These are phyloP conservation scores for Selenia dentaria DNA, from an alignment of 2,888 invertebrate genomes.

Conservation along the genomic window DNA sequence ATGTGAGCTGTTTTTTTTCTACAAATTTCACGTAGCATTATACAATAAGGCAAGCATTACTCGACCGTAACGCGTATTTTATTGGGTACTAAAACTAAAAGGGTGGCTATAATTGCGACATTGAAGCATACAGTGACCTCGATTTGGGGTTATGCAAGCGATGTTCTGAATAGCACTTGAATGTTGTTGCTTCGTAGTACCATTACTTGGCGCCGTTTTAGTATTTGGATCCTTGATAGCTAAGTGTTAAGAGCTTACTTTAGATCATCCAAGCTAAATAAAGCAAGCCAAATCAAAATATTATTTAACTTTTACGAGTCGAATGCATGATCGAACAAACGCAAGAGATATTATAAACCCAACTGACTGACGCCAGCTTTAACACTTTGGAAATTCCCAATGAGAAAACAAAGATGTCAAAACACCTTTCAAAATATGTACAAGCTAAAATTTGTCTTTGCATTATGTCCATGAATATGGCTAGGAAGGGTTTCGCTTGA, in stretches of 20 bases:
- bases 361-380: not conserved
- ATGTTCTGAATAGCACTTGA: conserved; percentile 25
- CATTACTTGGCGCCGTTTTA: not conserved
- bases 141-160: conserved; percentile 47
- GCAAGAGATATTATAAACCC: not conserved
- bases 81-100: conserved; percentile 76
- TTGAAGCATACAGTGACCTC: conserved; percentile 60
- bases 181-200: conserved; percentile 6
- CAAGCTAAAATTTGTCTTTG: not conserved
- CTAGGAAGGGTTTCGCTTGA: not conserved
- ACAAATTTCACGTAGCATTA: conserved; percentile 40
- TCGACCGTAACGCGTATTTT: conserved; percentile 61
- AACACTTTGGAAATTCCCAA: not conserved
- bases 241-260: not conserved
- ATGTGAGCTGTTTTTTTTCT: conserved; percentile 16
- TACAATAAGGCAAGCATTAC: conserved; percentile 63
- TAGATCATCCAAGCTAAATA: not conserved
- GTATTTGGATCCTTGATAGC: not conserved
- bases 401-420: not conserved
- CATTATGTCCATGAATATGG: not conserved
- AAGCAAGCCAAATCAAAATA: not conserved
- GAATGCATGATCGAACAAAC: too few species aligned
- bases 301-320: not conserved
- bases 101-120: conserved; percentile 69
- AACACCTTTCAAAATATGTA: not conserved